Conservation (phyloP, 1,140 invertebrate species). For the Drepana arcuata region DNA sequence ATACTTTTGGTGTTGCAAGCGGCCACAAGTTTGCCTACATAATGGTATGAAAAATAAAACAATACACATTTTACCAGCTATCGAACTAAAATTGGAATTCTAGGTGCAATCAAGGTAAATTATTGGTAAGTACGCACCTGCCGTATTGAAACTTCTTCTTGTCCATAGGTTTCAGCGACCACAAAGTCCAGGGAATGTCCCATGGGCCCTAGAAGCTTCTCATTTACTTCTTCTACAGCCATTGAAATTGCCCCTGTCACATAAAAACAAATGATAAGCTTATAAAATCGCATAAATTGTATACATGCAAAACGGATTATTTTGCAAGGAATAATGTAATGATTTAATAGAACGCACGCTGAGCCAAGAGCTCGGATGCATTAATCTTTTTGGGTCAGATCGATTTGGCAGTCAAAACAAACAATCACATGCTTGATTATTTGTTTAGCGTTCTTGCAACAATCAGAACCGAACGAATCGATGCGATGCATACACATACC, state of each 20-base stretch:
- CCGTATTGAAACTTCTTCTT: slow-evolving; percentile 88
- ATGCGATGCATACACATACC: too few species aligned
- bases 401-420: slow-evolving; percentile 17
- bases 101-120: too few species aligned
- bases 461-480: too few species aligned
- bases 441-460: too few species aligned
- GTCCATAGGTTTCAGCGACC: slow-evolving; percentile 93
- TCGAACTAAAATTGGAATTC: too few species aligned
- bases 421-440: slow-evolving; percentile 7
- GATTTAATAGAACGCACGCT: not conserved
- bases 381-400: slow-evolving; percentile 16
- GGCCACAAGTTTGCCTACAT: too few species aligned
- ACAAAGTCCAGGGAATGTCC: slow-evolving; percentile 85
- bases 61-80: too few species aligned
- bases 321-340: too few species aligned
- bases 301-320: too few species aligned
- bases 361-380: slow-evolving; percentile 17
- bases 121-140: slow-evolving; percentile 76
- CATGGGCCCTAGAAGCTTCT: slow-evolving; percentile 72
- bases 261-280: slow-evolving; percentile 12
- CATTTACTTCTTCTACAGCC: slow-evolving; percentile 82
- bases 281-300: too few species aligned
- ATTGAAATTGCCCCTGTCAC: slow-evolving; percentile 85
- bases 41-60: too few species aligned
- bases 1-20: too few species aligned